Conservation (phyloP, 2,888 invertebrate genomes). For the Cactoblastis cactorum region DNA sequence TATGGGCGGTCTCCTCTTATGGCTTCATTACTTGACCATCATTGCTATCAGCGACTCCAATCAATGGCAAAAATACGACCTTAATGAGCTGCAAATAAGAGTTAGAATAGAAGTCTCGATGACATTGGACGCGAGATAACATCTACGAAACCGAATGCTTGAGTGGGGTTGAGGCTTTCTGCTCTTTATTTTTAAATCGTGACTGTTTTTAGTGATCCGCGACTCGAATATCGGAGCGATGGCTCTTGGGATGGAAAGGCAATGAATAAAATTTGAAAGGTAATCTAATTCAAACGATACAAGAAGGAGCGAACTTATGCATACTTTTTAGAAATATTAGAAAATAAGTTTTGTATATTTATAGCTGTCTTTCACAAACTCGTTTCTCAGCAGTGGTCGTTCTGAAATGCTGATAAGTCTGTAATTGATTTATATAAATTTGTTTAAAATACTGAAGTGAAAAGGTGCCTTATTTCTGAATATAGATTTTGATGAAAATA, state of each 20-base stretch:
- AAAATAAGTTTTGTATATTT: too few relatives aligned
- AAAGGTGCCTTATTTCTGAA: too few relatives aligned
- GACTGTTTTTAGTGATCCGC: slow-evolving; percentile 4
- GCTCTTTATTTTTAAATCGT: slow-evolving; percentile 9
- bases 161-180: slow-evolving; percentile 4
- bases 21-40: slow-evolving; percentile 31
- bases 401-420: too few relatives aligned
- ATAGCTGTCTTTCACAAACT: too few relatives aligned
- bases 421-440: too few relatives aligned
- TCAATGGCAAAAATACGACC: neutral
- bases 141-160: slow-evolving; percentile 5
- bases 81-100: neutral
- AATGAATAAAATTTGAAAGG: neutral
- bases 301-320: neutral
- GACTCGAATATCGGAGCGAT: neutral
- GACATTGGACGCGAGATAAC: slow-evolving; percentile 4
- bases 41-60: slow-evolving; percentile 5
- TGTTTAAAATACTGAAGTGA: too few relatives aligned
- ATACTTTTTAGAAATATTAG: too few relatives aligned
- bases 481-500: too few relatives aligned
- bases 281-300: neutral
- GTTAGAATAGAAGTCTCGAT: neutral
- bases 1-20: slow-evolving; percentile 28
- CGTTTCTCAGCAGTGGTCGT: too few relatives aligned
- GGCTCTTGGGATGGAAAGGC: neutral